These are phyloP conservation scores for Holothuria glaberrima DNA, from an alignment of 35 echinoderm and acorn worm species.

Conservation along the genomic window DNA sequence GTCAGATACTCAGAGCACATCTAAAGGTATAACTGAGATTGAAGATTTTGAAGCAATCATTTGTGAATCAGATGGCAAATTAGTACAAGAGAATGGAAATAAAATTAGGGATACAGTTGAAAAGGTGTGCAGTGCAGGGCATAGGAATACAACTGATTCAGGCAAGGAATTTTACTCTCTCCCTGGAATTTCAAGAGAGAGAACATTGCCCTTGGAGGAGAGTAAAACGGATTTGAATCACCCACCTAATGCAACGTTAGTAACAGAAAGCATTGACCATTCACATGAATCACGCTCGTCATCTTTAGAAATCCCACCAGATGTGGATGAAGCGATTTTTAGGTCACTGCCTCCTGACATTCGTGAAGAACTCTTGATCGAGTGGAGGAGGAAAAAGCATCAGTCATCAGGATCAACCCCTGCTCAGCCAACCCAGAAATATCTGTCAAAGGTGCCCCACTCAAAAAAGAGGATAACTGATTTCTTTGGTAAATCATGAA, in stretches of 20 bases:
- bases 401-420: background rate
- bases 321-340: slow-evolving; percentile 69
- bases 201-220: background rate
- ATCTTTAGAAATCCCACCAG: slow-evolving; percentile 24
- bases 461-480: slow-evolving; percentile 12
- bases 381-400: slow-evolving; percentile 49
- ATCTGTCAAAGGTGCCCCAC: background rate
- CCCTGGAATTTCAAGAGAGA: background rate
- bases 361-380: slow-evolving; percentile 63
- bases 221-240: background rate
- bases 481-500: slow-evolving; percentile 24
- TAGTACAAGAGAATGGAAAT: background rate
- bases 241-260: background rate
- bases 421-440: background rate
- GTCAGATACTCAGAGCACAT: too few relatives aligned
- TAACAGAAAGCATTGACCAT: background rate
- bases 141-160: background rate
- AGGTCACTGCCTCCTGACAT: slow-evolving; percentile 60
- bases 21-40: too few relatives aligned
- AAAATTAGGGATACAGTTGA: background rate
- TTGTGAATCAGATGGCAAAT: background rate
- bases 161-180: background rate
- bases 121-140: background rate
- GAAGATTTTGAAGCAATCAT: too few relatives aligned
- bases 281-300: background rate